Conservation (phyloP, 2,113 vertebrate species). For the Pardalotus punctatus region DNA sequence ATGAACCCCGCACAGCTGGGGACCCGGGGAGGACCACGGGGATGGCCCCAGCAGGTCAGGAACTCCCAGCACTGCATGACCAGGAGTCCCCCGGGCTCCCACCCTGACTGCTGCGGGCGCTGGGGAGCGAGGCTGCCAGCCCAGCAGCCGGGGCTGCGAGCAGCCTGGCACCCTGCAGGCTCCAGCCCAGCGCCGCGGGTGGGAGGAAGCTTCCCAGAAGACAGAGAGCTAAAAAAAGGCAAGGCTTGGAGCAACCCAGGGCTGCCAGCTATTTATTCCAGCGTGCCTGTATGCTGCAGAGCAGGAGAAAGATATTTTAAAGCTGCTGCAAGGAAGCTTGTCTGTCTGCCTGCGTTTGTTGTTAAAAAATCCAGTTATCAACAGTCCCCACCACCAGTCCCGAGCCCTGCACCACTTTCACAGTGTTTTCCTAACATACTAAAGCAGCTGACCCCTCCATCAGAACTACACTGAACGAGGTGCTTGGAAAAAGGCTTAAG, state of each 20-base stretch:
- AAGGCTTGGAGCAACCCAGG: neutral
- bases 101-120: accelerated
- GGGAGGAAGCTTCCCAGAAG: conserved; percentile 53
- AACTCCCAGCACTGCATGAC: accelerated
- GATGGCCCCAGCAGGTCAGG: accelerated
- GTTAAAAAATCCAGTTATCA: neutral
- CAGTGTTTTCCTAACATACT: neutral
- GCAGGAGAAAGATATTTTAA: neutral
- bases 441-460: neutral
- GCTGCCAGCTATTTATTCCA: conserved; percentile 55
- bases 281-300: neutral
- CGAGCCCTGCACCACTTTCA: neutral
- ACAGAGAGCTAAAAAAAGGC: conserved; percentile 35
- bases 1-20: accelerated
- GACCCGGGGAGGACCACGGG: accelerated
- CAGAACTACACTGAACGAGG: neutral
- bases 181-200: neutral
- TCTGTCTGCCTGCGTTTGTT: neutral
- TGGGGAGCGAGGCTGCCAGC: accelerated
- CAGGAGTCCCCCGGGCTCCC: accelerated
- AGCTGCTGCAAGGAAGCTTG: neutral
- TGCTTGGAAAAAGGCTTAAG: neutral
- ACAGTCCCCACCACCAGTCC: neutral
- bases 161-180: neutral
- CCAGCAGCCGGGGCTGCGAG: neutral